A percentile compares a stretch with the other conserved stretches of the same genome.
These are phyloP conservation scores for Drosophila subsilvestris DNA, from an alignment of 2,888 invertebrate genomes.

Conservation along the genomic window DNA sequence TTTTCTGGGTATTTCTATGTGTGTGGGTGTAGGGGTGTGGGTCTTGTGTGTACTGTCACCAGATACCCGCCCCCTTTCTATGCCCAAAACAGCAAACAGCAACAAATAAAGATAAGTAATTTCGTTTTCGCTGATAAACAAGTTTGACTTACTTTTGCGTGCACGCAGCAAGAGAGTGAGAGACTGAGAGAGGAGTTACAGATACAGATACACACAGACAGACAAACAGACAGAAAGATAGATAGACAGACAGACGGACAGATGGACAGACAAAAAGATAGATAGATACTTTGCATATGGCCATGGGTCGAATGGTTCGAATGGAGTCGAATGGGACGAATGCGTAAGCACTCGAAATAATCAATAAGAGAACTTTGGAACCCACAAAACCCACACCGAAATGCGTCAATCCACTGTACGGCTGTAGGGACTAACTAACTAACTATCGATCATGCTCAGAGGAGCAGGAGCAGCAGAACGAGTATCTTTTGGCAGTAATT, in stretches of 20 bases:
- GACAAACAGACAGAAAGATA: slow-evolving; percentile 22
- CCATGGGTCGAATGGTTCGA: slow-evolving; percentile 29
- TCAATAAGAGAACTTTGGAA: slow-evolving; percentile 76
- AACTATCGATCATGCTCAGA: slow-evolving; percentile 24
- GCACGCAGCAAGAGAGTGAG: background rate
- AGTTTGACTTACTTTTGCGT: slow-evolving; percentile 73
- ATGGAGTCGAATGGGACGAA: slow-evolving; percentile 27
- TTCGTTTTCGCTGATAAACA: slow-evolving; percentile 62
- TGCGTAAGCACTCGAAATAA: slow-evolving; percentile 76
- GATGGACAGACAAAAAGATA: slow-evolving; percentile 13
- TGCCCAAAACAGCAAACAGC: slow-evolving; percentile 16
- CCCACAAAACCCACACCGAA: slow-evolving; percentile 20
- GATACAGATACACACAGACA: slow-evolving; percentile 41
- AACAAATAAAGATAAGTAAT: slow-evolving; percentile 64
- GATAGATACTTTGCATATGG: slow-evolving; percentile 51
- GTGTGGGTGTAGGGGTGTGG: slow-evolving; percentile 3
- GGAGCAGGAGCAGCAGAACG: background rate
- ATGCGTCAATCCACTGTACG: slow-evolving; percentile 47
- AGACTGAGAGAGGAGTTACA: slow-evolving; percentile 3
- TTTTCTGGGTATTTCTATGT: slow-evolving; percentile 27
- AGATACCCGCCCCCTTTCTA: slow-evolving; percentile 26
- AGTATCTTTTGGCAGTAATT: slow-evolving; percentile 6
- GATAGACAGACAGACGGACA: slow-evolving; percentile 23
- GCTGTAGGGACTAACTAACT: background rate
- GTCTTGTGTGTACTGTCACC: background rate